These are phyloP conservation scores for Muscicapa adusta DNA, from an alignment of 2,113 vertebrate genomes.

Conservation along the genomic window DNA sequence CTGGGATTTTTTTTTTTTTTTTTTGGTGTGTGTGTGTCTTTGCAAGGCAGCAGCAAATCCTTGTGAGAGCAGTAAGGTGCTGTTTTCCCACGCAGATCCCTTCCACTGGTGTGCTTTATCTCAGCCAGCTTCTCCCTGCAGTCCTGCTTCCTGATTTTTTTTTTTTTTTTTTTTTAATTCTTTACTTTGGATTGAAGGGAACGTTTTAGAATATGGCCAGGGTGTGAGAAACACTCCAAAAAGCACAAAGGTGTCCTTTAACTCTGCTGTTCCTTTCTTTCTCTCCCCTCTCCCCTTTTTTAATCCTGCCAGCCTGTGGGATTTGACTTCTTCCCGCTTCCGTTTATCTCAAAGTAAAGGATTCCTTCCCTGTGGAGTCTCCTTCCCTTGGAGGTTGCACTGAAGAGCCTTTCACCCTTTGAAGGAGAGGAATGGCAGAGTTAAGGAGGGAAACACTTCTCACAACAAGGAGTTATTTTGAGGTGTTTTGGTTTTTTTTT, in stretches of 20 bases:
- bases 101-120: slow-evolving; percentile 17
- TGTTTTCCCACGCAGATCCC: slow-evolving; percentile 10
- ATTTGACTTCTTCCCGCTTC: slow-evolving; percentile 19
- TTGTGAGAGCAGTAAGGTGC: slow-evolving; percentile 12
- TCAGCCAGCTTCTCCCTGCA: neutral
- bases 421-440: neutral
- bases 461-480: neutral
- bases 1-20: neutral
- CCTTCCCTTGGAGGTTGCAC: slow-evolving; percentile 45
- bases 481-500: too few species aligned
- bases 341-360: slow-evolving; percentile 27
- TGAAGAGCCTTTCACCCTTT: slow-evolving; percentile 35
- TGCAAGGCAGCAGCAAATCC: slow-evolving; percentile 21
- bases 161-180: neutral
- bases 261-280: slow-evolving; percentile 32
- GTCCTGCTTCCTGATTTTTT: neutral
- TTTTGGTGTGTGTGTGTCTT: neutral
- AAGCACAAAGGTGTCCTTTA: slow-evolving; percentile 58
- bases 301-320: slow-evolving; percentile 11
- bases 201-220: slow-evolving; percentile 21
- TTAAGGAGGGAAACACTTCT: neutral
- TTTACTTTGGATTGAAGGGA: slow-evolving; percentile 18
- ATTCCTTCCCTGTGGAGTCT: slow-evolving; percentile 30
- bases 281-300: slow-evolving; percentile 31
- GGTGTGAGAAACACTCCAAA: slow-evolving; percentile 12